These are phyloP conservation scores for Ceriagrion tenellum DNA, from an alignment of 2,888 invertebrate species.

Conservation along the genomic window DNA sequence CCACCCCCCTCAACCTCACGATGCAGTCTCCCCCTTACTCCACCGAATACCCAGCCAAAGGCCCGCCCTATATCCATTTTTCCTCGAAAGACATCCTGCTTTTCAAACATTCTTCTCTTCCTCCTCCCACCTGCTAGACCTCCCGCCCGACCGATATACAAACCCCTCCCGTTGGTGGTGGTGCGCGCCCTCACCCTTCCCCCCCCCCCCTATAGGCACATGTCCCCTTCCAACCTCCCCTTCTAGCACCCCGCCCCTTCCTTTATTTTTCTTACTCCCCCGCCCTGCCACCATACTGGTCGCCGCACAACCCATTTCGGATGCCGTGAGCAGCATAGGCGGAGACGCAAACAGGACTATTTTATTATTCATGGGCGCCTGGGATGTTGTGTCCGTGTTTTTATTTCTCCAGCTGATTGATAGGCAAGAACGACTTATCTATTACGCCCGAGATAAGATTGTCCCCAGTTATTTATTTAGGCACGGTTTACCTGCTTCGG, in stretches of 20 bases:
- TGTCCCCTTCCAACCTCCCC: background rate
- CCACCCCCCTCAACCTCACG: too few species aligned
- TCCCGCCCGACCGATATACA: background rate
- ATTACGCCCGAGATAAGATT: slow-evolving; percentile 13
- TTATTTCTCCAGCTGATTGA: slow-evolving; percentile 29
- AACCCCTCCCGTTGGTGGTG: background rate
- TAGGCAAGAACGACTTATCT: slow-evolving; percentile 42
- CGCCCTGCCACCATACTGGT: background rate
- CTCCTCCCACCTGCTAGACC: background rate
- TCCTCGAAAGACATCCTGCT: slow-evolving; percentile 66
- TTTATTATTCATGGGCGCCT: slow-evolving; percentile 59
- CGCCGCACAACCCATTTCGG: background rate
- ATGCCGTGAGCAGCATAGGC: slow-evolving; percentile 58
- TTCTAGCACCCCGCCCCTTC: background rate
- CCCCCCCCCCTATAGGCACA: background rate
- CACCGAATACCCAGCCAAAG: slow-evolving; percentile 17
- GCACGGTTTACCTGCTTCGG: background rate
- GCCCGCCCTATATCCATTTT: slow-evolving; percentile 64
- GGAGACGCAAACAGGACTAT: slow-evolving; percentile 46
- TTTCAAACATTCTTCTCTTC: slow-evolving; percentile 48
- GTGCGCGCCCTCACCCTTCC: background rate
- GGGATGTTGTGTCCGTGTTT: background rate
- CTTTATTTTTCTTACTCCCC: background rate
- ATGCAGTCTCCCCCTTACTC: background rate
- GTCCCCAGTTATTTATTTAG: background rate